Base-by-base conservation (phyloP, 2,888 invertebrate genomes). In the Parnassius orleans region DNA sequence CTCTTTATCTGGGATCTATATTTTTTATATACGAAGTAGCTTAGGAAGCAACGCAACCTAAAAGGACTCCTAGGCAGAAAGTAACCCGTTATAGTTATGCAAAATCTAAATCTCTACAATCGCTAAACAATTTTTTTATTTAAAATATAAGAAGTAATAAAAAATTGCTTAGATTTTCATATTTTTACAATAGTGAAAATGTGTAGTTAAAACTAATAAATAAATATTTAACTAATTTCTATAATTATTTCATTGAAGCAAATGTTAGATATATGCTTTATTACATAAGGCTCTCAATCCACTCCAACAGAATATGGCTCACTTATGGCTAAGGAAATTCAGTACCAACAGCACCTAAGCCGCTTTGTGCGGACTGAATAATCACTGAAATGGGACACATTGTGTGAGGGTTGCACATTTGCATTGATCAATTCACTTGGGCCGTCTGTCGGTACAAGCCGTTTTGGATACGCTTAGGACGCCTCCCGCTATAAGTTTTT, bases 311-410 rank as follows among this genome's bases (percentile, higher is more conserved):
- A 72, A 69, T 68, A 63, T 69, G 65, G 67, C 69, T 69, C 71
- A 70, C 66, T 67, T 67, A 71, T 67, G 64, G 63, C 65, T 66
- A 69, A 69, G 71, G 68, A 72, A 71, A 71, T 71, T 70, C 65
- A 67, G 60, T 68, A 69, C 61, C 65, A 70, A 65, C 65, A 68
- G 66, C 66, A 73, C 69, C 55, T 80, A 83, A 83, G 80, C 80
- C 71, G 80, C 79, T 85, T 83, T 81, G 72, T 76, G 73, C 68
- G 75, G 76, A 78, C 78, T 76, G 78, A 80, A 76, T 86, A 82
- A 77, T 75, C 80, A 81, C 81, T 72, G 77, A 76, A 75, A 76
- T 74, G 73, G 68, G 70, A 70, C 69, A 69, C 71, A 74, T 73
- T 76, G 75, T 74, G 68, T 66, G 68, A 70, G 48, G 14, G 69